Percentiles rank a stretch among this genome's conserved stretches.
Conservation (phyloP, 2,797 vertebrate genomes). For the Parauchenoglanis ngamensis region DNA sequence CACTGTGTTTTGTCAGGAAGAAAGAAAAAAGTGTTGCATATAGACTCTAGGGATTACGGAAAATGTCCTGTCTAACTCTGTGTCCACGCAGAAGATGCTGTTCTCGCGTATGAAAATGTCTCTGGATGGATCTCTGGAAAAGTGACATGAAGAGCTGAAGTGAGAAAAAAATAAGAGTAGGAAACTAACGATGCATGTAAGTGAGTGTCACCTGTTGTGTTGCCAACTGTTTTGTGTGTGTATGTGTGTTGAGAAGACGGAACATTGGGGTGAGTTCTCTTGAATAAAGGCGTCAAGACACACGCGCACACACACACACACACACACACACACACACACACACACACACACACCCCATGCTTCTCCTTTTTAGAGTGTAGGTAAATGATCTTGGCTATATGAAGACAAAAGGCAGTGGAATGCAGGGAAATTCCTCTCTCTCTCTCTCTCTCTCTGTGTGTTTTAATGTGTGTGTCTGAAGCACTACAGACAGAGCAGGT, state of each 20-base stretch:
- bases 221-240: not conserved
- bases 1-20: constrained; percentile 20
- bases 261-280: not conserved
- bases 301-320: constrained; percentile 29
- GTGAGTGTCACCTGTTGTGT: not conserved
- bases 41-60: not conserved
- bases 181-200: constrained; percentile 38
- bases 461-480: not conserved
- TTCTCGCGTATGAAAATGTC: not conserved
- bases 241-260: not conserved
- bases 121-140: not conserved
- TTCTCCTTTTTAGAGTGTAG: constrained; percentile 32
- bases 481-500: not conserved
- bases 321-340: constrained; percentile 25
- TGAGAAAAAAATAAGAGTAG: constrained; percentile 15
- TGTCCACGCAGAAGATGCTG: constrained; percentile 13
- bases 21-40: not conserved
- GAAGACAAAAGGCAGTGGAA: constrained; percentile 66
- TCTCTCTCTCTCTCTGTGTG: not conserved
- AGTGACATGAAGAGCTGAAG: constrained; percentile 20
- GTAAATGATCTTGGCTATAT: constrained; percentile 58
- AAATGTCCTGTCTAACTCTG: not conserved
- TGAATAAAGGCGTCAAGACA: not conserved
- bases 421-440: constrained; percentile 66
- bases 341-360: not conserved